Evolutionary conservation across 2,113 vertebrate genomes (phyloP), one percentile per base, ranked within the genome.

Genomic region (Calyptommatus sinebrachiatus): DNA sequence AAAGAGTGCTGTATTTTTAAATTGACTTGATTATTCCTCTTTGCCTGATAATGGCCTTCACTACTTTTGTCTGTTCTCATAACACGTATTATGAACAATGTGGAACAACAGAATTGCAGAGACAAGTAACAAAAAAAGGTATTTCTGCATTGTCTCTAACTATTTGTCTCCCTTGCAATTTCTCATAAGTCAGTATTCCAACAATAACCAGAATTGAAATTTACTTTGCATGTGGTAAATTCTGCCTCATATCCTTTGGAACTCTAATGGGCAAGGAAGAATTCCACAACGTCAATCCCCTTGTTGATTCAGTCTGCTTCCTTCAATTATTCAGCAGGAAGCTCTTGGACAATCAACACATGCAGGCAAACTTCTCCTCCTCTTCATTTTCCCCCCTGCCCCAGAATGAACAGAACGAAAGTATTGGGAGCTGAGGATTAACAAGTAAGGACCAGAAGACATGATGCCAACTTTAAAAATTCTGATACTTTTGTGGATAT

Each of bases 261-360:
- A 83, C 86, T 85, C 84, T 88, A 87, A 90, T 83, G 87, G 87
- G 83, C 83, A 48, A 89, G 84, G 81, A 86, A 86, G 81, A 85
- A 89, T 90, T 81, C 89, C 81, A 87, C 88, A 82, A 84, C 85
- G 72, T 76, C 83, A 48, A 62, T 90, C 95, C 94, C 91, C 93
- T 83, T 90, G 89, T 86, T 89, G 83, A 91, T 88, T 88, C 91
- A 95, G 94, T 90, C 91, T 88, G 91, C 93, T 96, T 97, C 96
- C 96, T 96, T 91, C 95, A 92, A 97, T 97, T 97, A 95, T 96
- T 96, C 84, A 77, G 93, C 95, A 96, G 96, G 96, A 97, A 97
- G 85, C 92, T 77, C 77, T 71, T 74, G 0, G 86, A 93, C 91
- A 94, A 92, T 89, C 89, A 84, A 85, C 86, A 83, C 89, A 1